Evolutionary conservation across 2,888 invertebrate genomes (phyloP).

Genomic region (Xestia xanthographa): DNA sequence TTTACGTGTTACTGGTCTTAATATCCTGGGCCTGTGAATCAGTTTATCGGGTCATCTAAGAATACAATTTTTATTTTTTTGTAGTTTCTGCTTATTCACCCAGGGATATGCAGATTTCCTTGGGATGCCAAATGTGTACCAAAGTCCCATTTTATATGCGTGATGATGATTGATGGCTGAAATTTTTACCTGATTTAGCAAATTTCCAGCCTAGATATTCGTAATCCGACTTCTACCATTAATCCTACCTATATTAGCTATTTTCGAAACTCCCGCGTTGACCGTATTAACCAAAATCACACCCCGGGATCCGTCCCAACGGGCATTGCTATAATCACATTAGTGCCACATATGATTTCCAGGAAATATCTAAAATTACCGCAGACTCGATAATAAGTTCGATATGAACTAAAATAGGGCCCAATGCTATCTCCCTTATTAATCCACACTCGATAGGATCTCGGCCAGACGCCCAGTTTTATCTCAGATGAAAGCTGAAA

Average conservation of each 20-base stretch:
- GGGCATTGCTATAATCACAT: slow-evolving; percentile 47
- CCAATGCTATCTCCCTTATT: slow-evolving; percentile 76
- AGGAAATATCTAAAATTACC: slow-evolving; percentile 47
- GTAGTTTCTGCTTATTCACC: not conserved
- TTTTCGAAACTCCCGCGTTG: slow-evolving; percentile 21
- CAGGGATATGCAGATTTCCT: not conserved
- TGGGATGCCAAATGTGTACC: not conserved
- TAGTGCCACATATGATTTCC: slow-evolving; percentile 45
- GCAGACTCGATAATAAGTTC: slow-evolving; percentile 47
- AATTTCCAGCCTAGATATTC: slow-evolving; percentile 5
- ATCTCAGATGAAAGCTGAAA: slow-evolving; percentile 84
- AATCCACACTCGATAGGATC: slow-evolving; percentile 82
- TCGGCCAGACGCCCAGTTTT: slow-evolving; percentile 83
- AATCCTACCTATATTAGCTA: slow-evolving; percentile 20
- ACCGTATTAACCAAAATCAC: slow-evolving; percentile 39
- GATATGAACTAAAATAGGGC: slow-evolving; percentile 52
- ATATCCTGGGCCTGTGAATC: not conserved
- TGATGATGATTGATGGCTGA: not conserved
- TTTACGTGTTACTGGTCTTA: not conserved
- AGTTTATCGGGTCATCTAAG: not conserved
- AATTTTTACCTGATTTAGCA: not conserved
- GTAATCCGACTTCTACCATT: not conserved
- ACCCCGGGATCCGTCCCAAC: slow-evolving; percentile 34
- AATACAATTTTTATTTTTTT: not conserved
- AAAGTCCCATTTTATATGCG: not conserved